These are phyloP conservation scores for Centrocercus urophasianus DNA, from an alignment of 2,113 vertebrate genomes.

Conservation along the genomic window DNA sequence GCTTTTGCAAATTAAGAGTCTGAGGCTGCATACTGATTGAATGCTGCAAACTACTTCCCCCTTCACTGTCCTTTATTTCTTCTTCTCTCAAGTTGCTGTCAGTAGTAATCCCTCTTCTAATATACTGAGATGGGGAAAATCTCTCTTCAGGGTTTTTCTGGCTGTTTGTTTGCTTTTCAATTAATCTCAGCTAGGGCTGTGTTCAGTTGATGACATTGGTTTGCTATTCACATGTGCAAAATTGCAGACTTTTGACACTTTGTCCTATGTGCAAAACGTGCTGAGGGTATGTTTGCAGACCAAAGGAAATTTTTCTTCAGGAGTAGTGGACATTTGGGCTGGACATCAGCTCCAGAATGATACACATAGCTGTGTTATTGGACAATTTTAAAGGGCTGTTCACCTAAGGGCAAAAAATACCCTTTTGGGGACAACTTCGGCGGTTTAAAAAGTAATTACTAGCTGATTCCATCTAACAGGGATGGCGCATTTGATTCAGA, in stretches of 20 bases:
- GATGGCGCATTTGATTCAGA: background rate
- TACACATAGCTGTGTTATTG: background rate
- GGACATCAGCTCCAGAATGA: background rate
- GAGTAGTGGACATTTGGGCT: background rate
- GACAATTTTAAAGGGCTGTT: background rate
- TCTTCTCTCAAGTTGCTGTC: constrained; percentile 65
- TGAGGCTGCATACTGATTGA: constrained; percentile 68
- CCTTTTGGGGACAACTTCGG: background rate
- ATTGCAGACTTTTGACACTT: background rate
- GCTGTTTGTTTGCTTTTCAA: constrained; percentile 64
- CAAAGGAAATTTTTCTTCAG: background rate
- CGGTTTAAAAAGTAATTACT: background rate
- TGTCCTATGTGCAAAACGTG: background rate
- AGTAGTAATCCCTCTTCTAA: constrained; percentile 72
- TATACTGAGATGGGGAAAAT: constrained; percentile 68
- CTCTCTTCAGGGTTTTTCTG: constrained; percentile 68
- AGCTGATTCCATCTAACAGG: background rate
- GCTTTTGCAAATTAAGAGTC: constrained; percentile 59
- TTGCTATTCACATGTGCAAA: background rate
- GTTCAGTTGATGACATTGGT: constrained; percentile 8
- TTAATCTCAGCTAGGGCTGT: constrained; percentile 44
- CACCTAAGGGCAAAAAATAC: background rate
- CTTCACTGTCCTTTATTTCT: constrained; percentile 57
- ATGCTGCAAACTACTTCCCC: constrained; percentile 44
- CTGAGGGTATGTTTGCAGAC: background rate